Percentiles rank a stretch among this genome's conserved stretches.
Conservation (phyloP, 2,113 vertebrate genomes). For the Ginglymostoma cirratum region DNA sequence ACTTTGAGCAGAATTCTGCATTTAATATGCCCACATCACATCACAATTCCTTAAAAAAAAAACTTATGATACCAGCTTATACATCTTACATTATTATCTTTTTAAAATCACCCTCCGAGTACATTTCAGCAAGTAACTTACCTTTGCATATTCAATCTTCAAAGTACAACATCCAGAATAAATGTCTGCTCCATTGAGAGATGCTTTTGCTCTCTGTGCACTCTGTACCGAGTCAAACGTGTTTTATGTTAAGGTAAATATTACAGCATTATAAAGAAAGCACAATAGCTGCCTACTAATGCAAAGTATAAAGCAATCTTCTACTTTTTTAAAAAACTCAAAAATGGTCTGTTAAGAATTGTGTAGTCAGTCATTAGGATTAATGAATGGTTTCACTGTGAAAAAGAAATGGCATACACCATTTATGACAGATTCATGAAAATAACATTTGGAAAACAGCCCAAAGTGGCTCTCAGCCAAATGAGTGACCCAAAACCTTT, state of each 20-base stretch:
- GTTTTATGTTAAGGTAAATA: conserved; percentile 56
- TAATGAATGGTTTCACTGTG: neutral
- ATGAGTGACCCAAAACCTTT: neutral
- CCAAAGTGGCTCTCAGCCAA: neutral
- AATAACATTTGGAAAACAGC: neutral
- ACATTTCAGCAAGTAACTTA: conserved; percentile 43
- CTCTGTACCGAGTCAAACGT: conserved; percentile 92
- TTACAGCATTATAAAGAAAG: neutral
- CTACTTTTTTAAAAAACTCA: neutral
- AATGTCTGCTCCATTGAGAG: conserved; percentile 88
- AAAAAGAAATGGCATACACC: neutral
- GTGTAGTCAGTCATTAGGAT: neutral
- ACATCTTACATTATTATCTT: neutral
- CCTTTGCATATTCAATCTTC: conserved; percentile 95
- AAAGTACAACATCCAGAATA: conserved; percentile 93
- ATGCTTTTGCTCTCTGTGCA: conserved; percentile 88
- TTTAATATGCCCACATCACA: neutral
- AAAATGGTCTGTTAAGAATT: no score
- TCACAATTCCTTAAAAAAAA: neutral
- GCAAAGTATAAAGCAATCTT: neutral
- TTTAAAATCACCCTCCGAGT: neutral
- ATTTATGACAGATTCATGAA: neutral
- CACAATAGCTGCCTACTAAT: neutral
- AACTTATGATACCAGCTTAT: neutral
- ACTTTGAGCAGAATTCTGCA: neutral